Base-by-base conservation (phyloP, 2,888 invertebrate genomes). In the Aphodius granarius region DNA sequence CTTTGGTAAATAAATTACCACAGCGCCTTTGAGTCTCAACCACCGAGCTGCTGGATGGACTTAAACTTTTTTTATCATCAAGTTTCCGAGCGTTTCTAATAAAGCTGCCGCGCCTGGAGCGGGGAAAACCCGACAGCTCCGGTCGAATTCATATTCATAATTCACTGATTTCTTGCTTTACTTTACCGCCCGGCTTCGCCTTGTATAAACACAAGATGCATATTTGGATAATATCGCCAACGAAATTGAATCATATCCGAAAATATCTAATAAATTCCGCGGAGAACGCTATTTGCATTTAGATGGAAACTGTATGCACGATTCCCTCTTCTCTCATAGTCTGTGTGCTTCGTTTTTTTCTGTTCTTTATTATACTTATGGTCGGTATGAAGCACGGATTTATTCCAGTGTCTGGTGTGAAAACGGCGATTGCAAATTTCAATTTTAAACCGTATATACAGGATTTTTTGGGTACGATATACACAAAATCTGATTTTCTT, bases 231-330 rank as follows among this genome's bases (percentile, higher is more conserved):
- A 43, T 43, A 43, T 43, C 43, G 9, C 22, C 68, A 4, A 5
- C 20, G 62, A 62, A 75, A 75, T 75, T 75, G 72, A 75, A 75
- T 75, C 75, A 75, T 75, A 75, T 75, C 72, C 63, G 72, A 75
- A 72, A 75, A 75, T 75, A 75, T 75, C 72, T 66, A 75, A 75
- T 75, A 75, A 75, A 75, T 75, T 75, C 63, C 72, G 75, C 62
- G 68, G n/a, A 75, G 66, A 43, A 72, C 72, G 22, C 9, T 75
- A 75, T 75, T 75, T 75, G 75, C 75, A 75, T 75, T 75, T 75
- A 75, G 75, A 75, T 75, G 72, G 75, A 75, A 75, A 66, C 72
- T 72, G 72, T 65, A 75, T 75, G 75, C 66, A 66, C 18, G 73
- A 70, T 43, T 43, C 43, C 2, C 43, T 43, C 3, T 43, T 43